Conservation (phyloP, 1,140 invertebrate species). For the Drosophila littoralis region DNA sequence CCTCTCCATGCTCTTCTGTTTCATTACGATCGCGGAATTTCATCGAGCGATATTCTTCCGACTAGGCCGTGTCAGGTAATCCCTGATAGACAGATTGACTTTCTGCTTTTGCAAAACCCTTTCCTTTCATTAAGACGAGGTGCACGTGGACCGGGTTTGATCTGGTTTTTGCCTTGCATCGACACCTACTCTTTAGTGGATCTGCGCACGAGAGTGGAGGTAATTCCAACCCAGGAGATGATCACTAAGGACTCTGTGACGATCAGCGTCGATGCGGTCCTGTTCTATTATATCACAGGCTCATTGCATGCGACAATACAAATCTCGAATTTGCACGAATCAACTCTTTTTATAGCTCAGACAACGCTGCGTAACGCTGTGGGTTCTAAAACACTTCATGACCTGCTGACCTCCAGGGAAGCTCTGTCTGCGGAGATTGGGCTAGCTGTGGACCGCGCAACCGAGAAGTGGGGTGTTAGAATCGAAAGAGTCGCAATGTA, state of each 20-base stretch:
- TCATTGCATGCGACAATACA: constrained; percentile 92
- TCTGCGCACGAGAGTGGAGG: constrained; percentile 89
- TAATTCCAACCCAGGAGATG: constrained; percentile 89
- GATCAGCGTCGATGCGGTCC: constrained; percentile 91
- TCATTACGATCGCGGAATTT: constrained; percentile 89
- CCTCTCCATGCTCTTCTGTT: constrained; percentile 91
- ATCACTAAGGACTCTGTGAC: constrained; percentile 92
- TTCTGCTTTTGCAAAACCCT: too few relatives aligned
- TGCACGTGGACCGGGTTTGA: constrained; percentile 85
- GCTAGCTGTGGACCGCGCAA: constrained; percentile 58
- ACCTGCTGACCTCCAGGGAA: constrained; percentile 85
- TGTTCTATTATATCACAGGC: constrained; percentile 91
- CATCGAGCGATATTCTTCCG: constrained; percentile 94
- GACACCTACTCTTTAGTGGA: constrained; percentile 90
- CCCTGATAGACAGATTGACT: not conserved
- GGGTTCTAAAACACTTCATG: constrained; percentile 89
- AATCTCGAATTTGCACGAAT: constrained; percentile 91
- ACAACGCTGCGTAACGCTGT: constrained; percentile 89
- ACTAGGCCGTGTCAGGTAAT: constrained; percentile 89
- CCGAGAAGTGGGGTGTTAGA: constrained; percentile 94
- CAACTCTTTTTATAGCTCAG: constrained; percentile 87
- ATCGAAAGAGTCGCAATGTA: constrained; percentile 98
- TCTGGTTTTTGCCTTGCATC: constrained; percentile 91
- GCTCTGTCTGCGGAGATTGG: constrained; percentile 54
- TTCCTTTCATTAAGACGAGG: constrained; percentile 21